phyloP scores from a whole-genome alignment of 1,140 invertebrate species.

The Achatina immaculata region DNA sequence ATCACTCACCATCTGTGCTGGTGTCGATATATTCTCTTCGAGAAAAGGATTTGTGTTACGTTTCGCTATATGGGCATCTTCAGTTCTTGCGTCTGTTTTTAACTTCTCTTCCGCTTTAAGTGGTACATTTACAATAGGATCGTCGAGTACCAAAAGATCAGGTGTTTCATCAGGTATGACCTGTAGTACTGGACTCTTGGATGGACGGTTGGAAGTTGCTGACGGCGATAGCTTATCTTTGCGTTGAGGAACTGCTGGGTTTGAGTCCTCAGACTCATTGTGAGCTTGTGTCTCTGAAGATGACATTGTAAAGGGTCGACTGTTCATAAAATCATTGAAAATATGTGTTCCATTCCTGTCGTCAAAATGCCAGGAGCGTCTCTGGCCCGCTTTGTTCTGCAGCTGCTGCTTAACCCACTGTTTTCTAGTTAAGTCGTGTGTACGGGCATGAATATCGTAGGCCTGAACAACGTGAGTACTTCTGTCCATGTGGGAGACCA shows the following conservation, averaged over 20 bases:
- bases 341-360: not conserved
- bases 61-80: not conserved
- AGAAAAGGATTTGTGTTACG: slow-evolving; percentile 26
- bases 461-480: slow-evolving; percentile 10
- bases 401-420: not conserved
- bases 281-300: not conserved
- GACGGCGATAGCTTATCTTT: slow-evolving; percentile 1
- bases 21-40: not conserved
- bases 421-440: not conserved
- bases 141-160: slow-evolving; percentile 27
- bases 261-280: not conserved
- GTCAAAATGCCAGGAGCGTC: slow-evolving; percentile 28
- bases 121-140: slow-evolving; percentile 18
- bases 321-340: slow-evolving; percentile 21
- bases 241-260: slow-evolving; percentile 1
- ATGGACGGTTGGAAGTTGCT: not conserved
- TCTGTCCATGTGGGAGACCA: not conserved
- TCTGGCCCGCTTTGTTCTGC: slow-evolving; percentile 2
- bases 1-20: too few relatives aligned
- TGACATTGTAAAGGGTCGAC: not conserved
- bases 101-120: not conserved
- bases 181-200: not conserved
- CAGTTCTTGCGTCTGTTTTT: too few relatives aligned
- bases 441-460: not conserved
- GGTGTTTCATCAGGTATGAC: not conserved